phyloP scores from a whole-genome alignment of 1,140 invertebrate species.

The Diorhabda carinulata region DNA sequence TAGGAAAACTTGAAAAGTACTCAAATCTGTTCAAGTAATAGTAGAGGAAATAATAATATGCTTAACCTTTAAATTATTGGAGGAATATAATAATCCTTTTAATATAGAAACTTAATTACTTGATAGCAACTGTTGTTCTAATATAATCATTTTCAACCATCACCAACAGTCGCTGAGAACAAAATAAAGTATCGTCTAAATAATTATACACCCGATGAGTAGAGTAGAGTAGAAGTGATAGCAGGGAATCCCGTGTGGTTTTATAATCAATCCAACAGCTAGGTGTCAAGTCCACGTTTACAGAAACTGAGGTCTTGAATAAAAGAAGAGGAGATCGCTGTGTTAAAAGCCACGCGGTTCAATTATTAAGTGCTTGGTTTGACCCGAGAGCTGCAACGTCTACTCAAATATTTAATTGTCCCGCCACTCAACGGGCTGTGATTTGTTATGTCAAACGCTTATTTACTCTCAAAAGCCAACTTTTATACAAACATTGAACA shows the following conservation, averaged over 20 bases:
- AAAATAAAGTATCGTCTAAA: neutral
- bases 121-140: no score
- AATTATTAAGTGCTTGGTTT: slow-evolving; percentile 48
- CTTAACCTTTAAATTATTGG: no score
- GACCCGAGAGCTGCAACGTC: slow-evolving; percentile 43
- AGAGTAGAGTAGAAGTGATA: neutral
- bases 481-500: slow-evolving; percentile 32
- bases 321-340: slow-evolving; percentile 47
- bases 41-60: no score
- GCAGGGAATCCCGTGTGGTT: slow-evolving; percentile 34
- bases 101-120: no score
- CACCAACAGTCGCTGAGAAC: no score
- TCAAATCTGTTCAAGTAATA: no score
- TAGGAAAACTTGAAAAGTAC: no score
- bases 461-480: slow-evolving; percentile 35
- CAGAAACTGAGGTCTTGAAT: slow-evolving; percentile 46
- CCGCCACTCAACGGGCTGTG: slow-evolving; percentile 44
- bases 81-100: no score
- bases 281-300: slow-evolving; percentile 48
- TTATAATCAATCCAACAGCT: slow-evolving; percentile 46
- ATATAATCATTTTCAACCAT: no score
- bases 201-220: slow-evolving; percentile 6
- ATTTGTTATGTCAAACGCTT: slow-evolving; percentile 48
- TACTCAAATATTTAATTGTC: slow-evolving; percentile 49
- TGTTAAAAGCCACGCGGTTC: slow-evolving; percentile 48